Percentiles rank a stretch among this genome's conserved stretches.
These are phyloP conservation scores for Thamnaconus septentrionalis DNA, from an alignment of 2,113 vertebrate species.

Conservation along the genomic window DNA sequence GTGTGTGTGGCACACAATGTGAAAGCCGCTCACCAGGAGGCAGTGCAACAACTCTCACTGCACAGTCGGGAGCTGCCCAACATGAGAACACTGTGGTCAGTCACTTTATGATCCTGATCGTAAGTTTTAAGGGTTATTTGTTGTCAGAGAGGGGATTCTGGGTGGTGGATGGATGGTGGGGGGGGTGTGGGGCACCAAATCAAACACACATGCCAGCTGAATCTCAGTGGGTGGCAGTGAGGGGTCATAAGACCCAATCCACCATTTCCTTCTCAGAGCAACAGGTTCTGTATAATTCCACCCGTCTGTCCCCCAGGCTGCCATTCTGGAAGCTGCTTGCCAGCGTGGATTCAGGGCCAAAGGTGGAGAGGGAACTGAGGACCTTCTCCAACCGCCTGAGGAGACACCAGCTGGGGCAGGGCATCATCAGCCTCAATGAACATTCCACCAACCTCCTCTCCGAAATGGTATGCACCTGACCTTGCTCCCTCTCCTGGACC, in stretches of 20 bases:
- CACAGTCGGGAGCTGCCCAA: conserved; percentile 72
- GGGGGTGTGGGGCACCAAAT: not conserved
- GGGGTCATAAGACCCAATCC: not conserved
- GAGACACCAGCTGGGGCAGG: conserved; percentile 80
- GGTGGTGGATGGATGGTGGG: not conserved
- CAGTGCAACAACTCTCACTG: conserved; percentile 50
- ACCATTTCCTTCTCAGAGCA: not conserved
- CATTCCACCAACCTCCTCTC: conserved; percentile 81
- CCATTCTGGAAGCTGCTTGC: conserved; percentile 81
- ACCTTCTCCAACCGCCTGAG: conserved; percentile 80
- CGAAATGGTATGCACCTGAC: conserved; percentile 67
- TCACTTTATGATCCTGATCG: conserved; percentile 17
- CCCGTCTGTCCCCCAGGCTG: conserved; percentile 64
- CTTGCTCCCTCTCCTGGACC: not conserved
- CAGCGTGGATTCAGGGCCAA: conserved; percentile 72
- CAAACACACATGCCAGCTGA: not conserved
- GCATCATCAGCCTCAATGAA: conserved; percentile 84
- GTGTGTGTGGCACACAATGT: conserved; percentile 80
- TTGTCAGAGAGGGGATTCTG: not conserved
- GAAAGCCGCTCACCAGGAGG: conserved; percentile 73
- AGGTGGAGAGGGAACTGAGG: conserved; percentile 81
- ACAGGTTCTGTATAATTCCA: conserved; percentile 5
- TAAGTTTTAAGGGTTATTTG: not conserved
- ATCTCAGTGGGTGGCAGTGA: not conserved
- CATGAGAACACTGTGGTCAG: conserved; percentile 77